Percentiles rank a stretch among this genome's conserved stretches.
phyloP scores from a whole-genome alignment of 1,140 invertebrate species.

The Drosophila pseudoobscura region DNA sequence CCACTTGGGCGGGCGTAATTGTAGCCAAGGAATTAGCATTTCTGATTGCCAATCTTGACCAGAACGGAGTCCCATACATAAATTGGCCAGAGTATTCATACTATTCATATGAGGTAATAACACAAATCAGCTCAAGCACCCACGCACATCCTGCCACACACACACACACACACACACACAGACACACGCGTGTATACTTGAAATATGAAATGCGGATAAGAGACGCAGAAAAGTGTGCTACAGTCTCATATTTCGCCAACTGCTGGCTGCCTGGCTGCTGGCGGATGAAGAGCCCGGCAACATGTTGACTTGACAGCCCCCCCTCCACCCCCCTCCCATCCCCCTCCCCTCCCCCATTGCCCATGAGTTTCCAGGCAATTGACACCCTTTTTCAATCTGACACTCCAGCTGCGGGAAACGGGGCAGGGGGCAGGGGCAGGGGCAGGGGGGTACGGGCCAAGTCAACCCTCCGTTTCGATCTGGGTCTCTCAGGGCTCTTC shows the following conservation, averaged over 20 bases:
- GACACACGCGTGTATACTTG: neutral
- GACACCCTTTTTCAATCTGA: slow-evolving; percentile 73
- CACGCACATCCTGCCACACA: neutral
- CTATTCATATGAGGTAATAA: slow-evolving; percentile 43
- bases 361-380: slow-evolving; percentile 64
- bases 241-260: slow-evolving; percentile 67
- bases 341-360: neutral
- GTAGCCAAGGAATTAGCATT: slow-evolving; percentile 46
- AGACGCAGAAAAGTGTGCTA: slow-evolving; percentile 38
- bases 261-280: slow-evolving; percentile 46
- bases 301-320: slow-evolving; percentile 74
- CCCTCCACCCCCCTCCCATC: too few species aligned
- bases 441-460: neutral
- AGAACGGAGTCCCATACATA: slow-evolving; percentile 40
- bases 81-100: slow-evolving; percentile 24
- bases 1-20: slow-evolving; percentile 5
- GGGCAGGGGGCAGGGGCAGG: too few species aligned
- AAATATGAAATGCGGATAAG: slow-evolving; percentile 23
- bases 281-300: slow-evolving; percentile 55
- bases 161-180: neutral
- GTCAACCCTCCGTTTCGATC: slow-evolving; percentile 39
- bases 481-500: slow-evolving; percentile 17
- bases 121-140: slow-evolving; percentile 12
- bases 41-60: slow-evolving; percentile 31
- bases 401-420: slow-evolving; percentile 2